Evolutionary conservation across 2,888 invertebrate genomes (phyloP), one percentile per base, ranked within the genome.

Genomic region (Amphipyra berbera): DNA sequence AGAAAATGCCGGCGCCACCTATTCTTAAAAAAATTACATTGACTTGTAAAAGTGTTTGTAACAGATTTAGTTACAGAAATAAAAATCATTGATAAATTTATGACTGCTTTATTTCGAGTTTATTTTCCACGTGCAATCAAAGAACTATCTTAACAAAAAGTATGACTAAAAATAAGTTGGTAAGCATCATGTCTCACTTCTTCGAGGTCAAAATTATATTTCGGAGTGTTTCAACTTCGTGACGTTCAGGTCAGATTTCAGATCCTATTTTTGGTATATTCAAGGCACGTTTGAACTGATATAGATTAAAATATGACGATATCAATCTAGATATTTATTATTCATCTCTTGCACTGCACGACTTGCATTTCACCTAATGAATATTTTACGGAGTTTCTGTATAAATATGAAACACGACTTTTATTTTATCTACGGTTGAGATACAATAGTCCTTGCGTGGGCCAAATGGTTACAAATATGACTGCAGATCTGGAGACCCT

Each of bases 361-460:
- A 91, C 90, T 89, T 85, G 83, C 86, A 88, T 89, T 88, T 90
- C 89, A 89, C 86, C 83, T 86, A 88, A 87, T 87, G 89, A 90
- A 91, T 92, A 91, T 91, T 89, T 89, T 87, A 90, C 85, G 76
- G 75, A 80, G 78, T 81, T 84, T 82, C 77, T 77, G 65, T 68
- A 67, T 80, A 81, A 81, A 81, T 82, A 84, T 82, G 80, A 80
- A 83, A 78, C 81, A 79, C 79, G 78, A 76, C 68, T 79, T 77
- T 77, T 62, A 65, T 69, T 53, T 76, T 65, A 76, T 76, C 74
- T 76, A 14, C 13, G 2, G 9, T 46, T 21, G 33, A 65, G 59
- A 56, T 64, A 35, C 59, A 40, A 57, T 61, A 46, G 38, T 42
- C 10, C 35, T 50, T 57, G 46, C 33, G 15, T 54, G 33, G 14